Percentiles rank a stretch among this genome's conserved stretches.
phyloP scores from a whole-genome alignment of 2,888 invertebrate genomes.

The Mesodorylaimus sp. region DNA sequence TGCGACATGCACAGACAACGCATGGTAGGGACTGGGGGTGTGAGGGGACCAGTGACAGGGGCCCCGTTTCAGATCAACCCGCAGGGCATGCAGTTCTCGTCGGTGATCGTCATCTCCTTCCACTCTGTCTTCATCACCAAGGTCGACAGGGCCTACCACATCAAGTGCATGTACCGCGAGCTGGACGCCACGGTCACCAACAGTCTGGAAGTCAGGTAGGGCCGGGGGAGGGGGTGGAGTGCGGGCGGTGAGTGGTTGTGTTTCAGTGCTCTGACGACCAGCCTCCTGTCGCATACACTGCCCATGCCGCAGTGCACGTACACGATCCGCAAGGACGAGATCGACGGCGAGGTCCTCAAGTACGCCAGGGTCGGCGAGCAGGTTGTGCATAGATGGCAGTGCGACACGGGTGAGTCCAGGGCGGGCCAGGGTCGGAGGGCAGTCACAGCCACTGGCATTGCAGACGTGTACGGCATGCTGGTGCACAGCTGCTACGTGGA shows the following conservation, averaged over 20 bases:
- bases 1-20: slow-evolving; percentile 29
- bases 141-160: slow-evolving; percentile 27
- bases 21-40: slow-evolving; percentile 17
- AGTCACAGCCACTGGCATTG: slow-evolving; percentile 1
- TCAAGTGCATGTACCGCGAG: slow-evolving; percentile 29
- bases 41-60: too few species aligned
- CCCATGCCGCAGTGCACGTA: slow-evolving; percentile 27
- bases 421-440: neutral
- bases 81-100: slow-evolving; percentile 28
- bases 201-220: slow-evolving; percentile 25
- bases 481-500: slow-evolving; percentile 29
- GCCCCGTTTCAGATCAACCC: slow-evolving; percentile 13
- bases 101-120: slow-evolving; percentile 27
- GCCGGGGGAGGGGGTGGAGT: too few species aligned
- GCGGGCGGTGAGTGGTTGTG: too few species aligned
- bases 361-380: slow-evolving; percentile 28
- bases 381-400: slow-evolving; percentile 27
- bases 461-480: slow-evolving; percentile 25
- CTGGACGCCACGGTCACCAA: slow-evolving; percentile 19
- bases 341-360: slow-evolving; percentile 24
- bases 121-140: slow-evolving; percentile 23
- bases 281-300: slow-evolving; percentile 19
- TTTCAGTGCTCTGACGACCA: slow-evolving; percentile 24
- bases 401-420: slow-evolving; percentile 18
- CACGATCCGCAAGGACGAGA: slow-evolving; percentile 26